Evolutionary conservation across 2,113 vertebrate genomes (phyloP).

Genomic region (Corydoras maculifer): DNA sequence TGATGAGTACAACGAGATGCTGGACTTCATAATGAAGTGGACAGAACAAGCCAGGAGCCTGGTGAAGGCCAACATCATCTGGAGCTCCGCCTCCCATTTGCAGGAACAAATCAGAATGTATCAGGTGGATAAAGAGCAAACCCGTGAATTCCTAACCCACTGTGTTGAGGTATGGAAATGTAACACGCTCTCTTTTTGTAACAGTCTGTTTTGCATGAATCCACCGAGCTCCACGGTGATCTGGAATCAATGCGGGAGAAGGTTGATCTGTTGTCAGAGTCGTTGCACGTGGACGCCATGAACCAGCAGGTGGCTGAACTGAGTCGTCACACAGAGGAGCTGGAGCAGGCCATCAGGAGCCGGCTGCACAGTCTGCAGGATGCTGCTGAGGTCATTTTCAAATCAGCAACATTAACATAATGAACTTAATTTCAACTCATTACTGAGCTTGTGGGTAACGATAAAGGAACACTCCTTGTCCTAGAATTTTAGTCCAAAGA

Average conservation of each 20-base stretch:
- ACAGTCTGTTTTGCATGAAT: constrained; percentile 84
- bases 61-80: constrained; percentile 71
- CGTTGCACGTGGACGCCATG: constrained; percentile 76
- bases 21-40: constrained; percentile 81
- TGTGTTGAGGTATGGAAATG: not conserved
- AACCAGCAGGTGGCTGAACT: constrained; percentile 83
- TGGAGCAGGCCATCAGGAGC: constrained; percentile 74
- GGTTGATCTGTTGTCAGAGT: constrained; percentile 70
- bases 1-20: constrained; percentile 84
- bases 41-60: constrained; percentile 82
- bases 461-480: no score
- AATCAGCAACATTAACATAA: no score
- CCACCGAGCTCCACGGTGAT: constrained; percentile 78
- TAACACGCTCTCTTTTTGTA: constrained; percentile 17
- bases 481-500: no score
- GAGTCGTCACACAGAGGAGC: constrained; percentile 73
- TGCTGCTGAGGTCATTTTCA: constrained; percentile 76
- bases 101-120: constrained; percentile 83
- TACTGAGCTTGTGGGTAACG: no score
- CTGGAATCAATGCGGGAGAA: constrained; percentile 86
- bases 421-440: no score
- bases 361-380: constrained; percentile 83
- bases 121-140: constrained; percentile 65
- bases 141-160: no score
- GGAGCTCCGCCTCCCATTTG: constrained; percentile 85